Evolutionary conservation across 2,797 vertebrate species (phyloP).

Genomic region (Philypnodon macrostomus): DNA sequence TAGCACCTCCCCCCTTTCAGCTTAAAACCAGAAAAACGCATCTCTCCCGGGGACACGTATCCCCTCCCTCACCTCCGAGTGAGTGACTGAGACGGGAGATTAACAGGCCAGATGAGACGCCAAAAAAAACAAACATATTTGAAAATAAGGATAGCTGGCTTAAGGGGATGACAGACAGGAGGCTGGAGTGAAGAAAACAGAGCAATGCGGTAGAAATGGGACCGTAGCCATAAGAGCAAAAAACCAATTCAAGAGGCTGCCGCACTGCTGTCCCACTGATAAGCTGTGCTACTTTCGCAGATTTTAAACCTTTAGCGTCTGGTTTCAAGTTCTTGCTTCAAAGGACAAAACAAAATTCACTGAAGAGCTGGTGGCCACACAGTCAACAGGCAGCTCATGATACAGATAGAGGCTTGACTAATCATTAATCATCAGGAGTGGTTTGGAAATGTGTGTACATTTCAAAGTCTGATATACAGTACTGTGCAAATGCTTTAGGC

Average conservation of each 20-base stretch:
- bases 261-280: slow-evolving; percentile 52
- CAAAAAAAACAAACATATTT: slow-evolving; percentile 45
- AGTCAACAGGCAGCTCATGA: slow-evolving; percentile 17
- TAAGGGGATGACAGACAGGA: slow-evolving; percentile 24
- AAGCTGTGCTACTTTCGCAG: slow-evolving; percentile 52
- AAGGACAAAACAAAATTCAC: slow-evolving; percentile 35
- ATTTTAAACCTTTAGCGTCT: slow-evolving; percentile 39
- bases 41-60: slow-evolving; percentile 58
- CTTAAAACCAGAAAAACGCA: slow-evolving; percentile 47
- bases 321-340: slow-evolving; percentile 45
- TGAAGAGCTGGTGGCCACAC: slow-evolving; percentile 25
- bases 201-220: slow-evolving; percentile 41
- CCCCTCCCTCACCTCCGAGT: slow-evolving; percentile 47
- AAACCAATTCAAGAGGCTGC: slow-evolving; percentile 44
- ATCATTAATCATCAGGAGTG: slow-evolving; percentile 7
- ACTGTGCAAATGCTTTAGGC: no score
- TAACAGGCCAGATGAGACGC: slow-evolving; percentile 21
- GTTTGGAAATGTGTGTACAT: not conserved
- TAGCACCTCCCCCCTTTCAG: slow-evolving; percentile 61
- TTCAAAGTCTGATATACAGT: not conserved
- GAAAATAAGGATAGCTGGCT: slow-evolving; percentile 41
- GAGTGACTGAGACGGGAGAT: slow-evolving; percentile 30
- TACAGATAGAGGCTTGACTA: slow-evolving; percentile 7
- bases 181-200: slow-evolving; percentile 6
- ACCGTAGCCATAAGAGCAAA: slow-evolving; percentile 32